Evolutionary conservation across 2,888 invertebrate species (phyloP), one percentile per base, ranked within the genome.

Genomic region (Scotopteryx bipunctaria): DNA sequence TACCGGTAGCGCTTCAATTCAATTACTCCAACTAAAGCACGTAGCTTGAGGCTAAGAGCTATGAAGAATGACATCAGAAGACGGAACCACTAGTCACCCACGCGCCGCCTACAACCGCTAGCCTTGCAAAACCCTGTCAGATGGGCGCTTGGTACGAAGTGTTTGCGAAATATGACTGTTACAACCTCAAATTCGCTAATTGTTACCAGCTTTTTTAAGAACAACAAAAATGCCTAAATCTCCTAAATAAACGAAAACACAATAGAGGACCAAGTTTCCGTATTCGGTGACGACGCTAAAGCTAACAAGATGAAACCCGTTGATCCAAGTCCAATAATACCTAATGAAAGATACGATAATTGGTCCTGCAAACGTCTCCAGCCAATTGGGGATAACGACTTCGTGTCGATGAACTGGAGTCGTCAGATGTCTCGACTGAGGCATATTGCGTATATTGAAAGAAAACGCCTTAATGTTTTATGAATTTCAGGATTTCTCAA

Each of bases 11-110:
- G 23, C 40, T 54, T 44, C 32, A 48, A 45, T 44, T 36, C 44
- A 44, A 44, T 48, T 38, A 21, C 31, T 5, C 17, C 17, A 15
- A 33, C 43, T 40, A 48, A 54, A 54, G 48, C 54, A 52, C 55
- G 53, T 32, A 64, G 61, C 57, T 58, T 64, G 64, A 67, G 71
- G 71, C 71, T 69, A 53, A 64, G 44, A 44, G 47, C 43, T 38
- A 33, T 43, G 48, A 45, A 58, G 70, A 79, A 83, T 89, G 89
- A 89, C 86, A 86, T 87, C 87, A 87, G 78, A 71, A 80, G 76
- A 79, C 82, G 83, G 83, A 87, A 86, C 83, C 74, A 68, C 73
- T 69, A 54, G 58, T 68, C 80, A 66, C 88, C 88, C 85, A 87
- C 88, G 62, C 59, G 60, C 72, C 82, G 66, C 89, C 89, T 73